Evolutionary conservation across 2,888 invertebrate species (phyloP), one percentile per base, ranked within the genome.

Genomic region (Phymatocera aterrima): DNA sequence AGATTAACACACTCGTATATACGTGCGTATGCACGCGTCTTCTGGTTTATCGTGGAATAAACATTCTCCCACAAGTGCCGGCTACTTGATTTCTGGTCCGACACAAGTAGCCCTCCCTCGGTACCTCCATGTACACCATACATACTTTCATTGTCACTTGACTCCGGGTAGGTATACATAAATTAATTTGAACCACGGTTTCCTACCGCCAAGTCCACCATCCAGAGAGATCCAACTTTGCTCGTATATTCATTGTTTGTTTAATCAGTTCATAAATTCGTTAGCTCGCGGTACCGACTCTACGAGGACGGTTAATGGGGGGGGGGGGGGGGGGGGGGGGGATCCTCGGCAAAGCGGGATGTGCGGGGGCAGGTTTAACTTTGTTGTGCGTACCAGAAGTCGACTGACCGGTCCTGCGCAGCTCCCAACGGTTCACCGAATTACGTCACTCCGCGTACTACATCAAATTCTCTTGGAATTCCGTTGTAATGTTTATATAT

Each of bases 231-330:
- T 18, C 37, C 80, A 80, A 81, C 81, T 28, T 70, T 75, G 37
- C 80, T 82, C 82, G 79, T 81, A 81, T 79, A 82, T 82, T 83
- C 77, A 82, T 81, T 77, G 79, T 82, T 82, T 80, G 78, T 79
- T 81, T 65, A 80, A 82, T 81, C 64, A 81, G 74, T 82, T 80
- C 77, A 81, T 83, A 81, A 83, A 83, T 82, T 82, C 80, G 79
- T 79, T 80, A 78, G 78, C 77, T 79, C 79, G 46, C 37, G 51
- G 43, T 43, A 12, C 12, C n/a, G 5, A 18, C n/a, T 18, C 10
- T 48, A n/a, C 43, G 31, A 51, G 72, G 72, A 31, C 51, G 37
- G 68, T 37, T 46, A 21, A 68, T 46, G 46, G 15, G 68, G 24
- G 46, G 28, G 46, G 21, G 28, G 6, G n/a, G n/a, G n/a, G n/a